phyloP scores from a whole-genome alignment of 2,888 invertebrate genomes.

The Leucophora obtusa region DNA sequence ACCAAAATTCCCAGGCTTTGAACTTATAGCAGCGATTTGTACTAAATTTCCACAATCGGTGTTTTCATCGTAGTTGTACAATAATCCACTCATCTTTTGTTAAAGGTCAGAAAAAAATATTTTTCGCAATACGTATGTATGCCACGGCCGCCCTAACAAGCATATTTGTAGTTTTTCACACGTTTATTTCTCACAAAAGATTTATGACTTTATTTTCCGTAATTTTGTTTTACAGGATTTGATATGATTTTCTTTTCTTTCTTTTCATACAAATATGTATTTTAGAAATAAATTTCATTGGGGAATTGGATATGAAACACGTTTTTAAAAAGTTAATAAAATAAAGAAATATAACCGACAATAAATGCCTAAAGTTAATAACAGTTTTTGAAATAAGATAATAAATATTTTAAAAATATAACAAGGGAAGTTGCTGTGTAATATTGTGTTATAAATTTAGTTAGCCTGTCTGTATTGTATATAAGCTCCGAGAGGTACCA shows the following conservation, averaged over 20 bases:
- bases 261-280: slow-evolving; percentile 8
- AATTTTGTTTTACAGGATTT: slow-evolving; percentile 33
- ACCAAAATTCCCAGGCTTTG: too few relatives aligned
- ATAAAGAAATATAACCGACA: slow-evolving; percentile 41
- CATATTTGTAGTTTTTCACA: slow-evolving; percentile 32
- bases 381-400: slow-evolving; percentile 21
- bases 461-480: too few relatives aligned
- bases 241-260: slow-evolving; percentile 26
- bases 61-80: too few relatives aligned
- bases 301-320: slow-evolving; percentile 34
- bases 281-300: slow-evolving; percentile 34
- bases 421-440: neutral
- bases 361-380: slow-evolving; percentile 53
- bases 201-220: slow-evolving; percentile 53
- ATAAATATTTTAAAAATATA: slow-evolving; percentile 23
- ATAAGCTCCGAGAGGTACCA: too few relatives aligned
- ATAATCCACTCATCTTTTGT: too few relatives aligned
- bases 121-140: too few relatives aligned
- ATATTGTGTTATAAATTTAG: too few relatives aligned
- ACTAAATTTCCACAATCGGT: too few relatives aligned
- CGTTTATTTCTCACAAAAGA: slow-evolving; percentile 36
- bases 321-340: slow-evolving; percentile 21
- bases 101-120: too few relatives aligned
- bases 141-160: too few relatives aligned
- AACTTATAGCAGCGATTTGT: too few relatives aligned